Percentiles rank a stretch among this genome's conserved stretches.
Conservation (phyloP, 2,113 vertebrate genomes). For the Paradoxurus hermaphroditus region DNA sequence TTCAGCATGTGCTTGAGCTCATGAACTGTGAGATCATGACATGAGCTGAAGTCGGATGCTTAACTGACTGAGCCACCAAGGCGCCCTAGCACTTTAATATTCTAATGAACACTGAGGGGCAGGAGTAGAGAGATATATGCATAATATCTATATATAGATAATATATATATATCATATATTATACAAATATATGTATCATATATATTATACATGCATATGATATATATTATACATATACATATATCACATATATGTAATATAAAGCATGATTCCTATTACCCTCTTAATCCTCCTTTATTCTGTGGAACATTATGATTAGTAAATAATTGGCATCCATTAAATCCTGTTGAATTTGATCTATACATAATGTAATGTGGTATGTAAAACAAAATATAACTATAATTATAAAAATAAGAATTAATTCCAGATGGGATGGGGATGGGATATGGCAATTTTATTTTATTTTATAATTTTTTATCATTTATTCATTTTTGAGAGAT, state of each 20-base stretch:
- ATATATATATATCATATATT: not conserved
- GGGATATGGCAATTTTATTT: not conserved
- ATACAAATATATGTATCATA: too few relatives aligned
- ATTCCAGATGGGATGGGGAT: not conserved
- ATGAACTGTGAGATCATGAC: too few relatives aligned
- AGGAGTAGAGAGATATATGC: not conserved
- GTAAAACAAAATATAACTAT: not conserved
- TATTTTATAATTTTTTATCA: too few relatives aligned
- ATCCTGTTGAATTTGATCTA: not conserved
- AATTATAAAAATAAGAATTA: not conserved
- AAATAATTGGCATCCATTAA: not conserved
- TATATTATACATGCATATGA: too few relatives aligned
- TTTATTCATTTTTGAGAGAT: too few relatives aligned
- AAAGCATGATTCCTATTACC: not conserved
- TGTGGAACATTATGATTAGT: not conserved
- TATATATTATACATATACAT: too few relatives aligned
- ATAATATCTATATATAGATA: not conserved
- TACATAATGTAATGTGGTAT: not conserved
- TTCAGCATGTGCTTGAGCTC: too few relatives aligned
- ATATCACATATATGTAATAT: not conserved
- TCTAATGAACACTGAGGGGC: not conserved
- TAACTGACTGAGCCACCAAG: too few relatives aligned
- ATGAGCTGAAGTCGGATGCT: too few relatives aligned
- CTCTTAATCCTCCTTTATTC: not conserved
- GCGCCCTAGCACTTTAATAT: not conserved